Base-by-base conservation (phyloP, 2,888 invertebrate genomes). In the Morpho helenor region DNA sequence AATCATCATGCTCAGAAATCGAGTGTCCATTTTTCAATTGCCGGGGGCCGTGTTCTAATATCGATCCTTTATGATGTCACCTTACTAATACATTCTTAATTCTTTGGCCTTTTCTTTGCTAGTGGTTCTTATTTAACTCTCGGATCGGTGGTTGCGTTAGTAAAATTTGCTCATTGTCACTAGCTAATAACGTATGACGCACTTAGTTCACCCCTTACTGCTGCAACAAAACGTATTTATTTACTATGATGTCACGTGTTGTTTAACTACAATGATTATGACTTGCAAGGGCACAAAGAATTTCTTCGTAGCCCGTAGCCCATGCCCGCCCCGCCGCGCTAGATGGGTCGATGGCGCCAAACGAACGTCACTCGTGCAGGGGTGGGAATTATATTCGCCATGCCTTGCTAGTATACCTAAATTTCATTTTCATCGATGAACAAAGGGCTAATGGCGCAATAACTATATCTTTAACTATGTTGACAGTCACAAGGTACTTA, bases 271-370 rank as follows among this genome's bases (percentile, higher is more conserved):
- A 75, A 74, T 78, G 76, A 76, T 73, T 78, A 78, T 69, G 74
- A 76, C 78, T 76, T 74, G 69, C 73, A 71, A 74, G 70, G 71
- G 68, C 75, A 83, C 78, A 82, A 80, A 79, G 77, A 80, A 79
- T 79, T 77, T 75, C 63, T 66, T 71, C 71, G 74, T 77, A 77
- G 77, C 71, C 71, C 71, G 74, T 77, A 77, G 77, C 71, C 76
- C 79, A 82, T 81, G 83, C 80, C 77, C 81, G 85, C 78, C 80
- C 77, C 79, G 77, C 73, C 71, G 79, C 76, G 82, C 77, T 86
- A 87, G 84, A 83, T 86, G 85, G 89, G 88, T 89, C 87, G 89
- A 89, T 90, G 90, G 89, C 90, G 90, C 88, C 84, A 90, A 72
- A 68, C 61, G 84, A 87, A 89, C 87, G 89, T 88, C 87, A 87